Conservation (phyloP, 2,888 invertebrate species). For the Diarsia rubi region DNA sequence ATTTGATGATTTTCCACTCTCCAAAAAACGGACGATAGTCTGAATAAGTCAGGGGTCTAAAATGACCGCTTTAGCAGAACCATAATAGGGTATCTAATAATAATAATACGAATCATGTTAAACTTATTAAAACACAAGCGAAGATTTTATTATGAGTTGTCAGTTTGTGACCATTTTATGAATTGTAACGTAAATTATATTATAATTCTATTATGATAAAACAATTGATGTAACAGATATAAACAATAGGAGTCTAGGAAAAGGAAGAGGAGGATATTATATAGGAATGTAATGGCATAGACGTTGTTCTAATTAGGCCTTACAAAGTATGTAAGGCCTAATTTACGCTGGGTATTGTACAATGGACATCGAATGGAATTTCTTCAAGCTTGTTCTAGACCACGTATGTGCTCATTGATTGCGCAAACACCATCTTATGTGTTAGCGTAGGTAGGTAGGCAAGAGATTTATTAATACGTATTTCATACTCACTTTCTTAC, state of each 20-base stretch:
- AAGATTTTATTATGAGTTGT: too few species aligned
- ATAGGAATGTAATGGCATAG: not conserved
- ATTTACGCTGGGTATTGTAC: too few species aligned
- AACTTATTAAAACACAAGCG: not conserved
- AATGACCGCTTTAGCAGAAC: not conserved
- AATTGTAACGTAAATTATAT: too few species aligned
- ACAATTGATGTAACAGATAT: not conserved
- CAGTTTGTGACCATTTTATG: not conserved
- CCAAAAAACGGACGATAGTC: not conserved
- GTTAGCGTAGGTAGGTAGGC: conserved; percentile 22
- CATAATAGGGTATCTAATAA: not conserved
- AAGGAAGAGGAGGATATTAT: not conserved
- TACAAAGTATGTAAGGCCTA: too few species aligned
- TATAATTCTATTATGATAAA: too few species aligned
- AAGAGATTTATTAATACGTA: conserved; percentile 33
- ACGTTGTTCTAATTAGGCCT: not conserved
- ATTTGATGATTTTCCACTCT: too few species aligned
- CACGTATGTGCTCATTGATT: conserved; percentile 28
- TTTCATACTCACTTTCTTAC: conserved; percentile 35
- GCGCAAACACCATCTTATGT: conserved; percentile 38
- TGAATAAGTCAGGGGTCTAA: not conserved
- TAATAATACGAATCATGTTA: not conserved
- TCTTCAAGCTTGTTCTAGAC: conserved; percentile 20
- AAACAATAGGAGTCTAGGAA: not conserved
- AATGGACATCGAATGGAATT: conserved; percentile 30